Conservation (phyloP, 2,888 invertebrate genomes). For the Cephus pulcher region DNA sequence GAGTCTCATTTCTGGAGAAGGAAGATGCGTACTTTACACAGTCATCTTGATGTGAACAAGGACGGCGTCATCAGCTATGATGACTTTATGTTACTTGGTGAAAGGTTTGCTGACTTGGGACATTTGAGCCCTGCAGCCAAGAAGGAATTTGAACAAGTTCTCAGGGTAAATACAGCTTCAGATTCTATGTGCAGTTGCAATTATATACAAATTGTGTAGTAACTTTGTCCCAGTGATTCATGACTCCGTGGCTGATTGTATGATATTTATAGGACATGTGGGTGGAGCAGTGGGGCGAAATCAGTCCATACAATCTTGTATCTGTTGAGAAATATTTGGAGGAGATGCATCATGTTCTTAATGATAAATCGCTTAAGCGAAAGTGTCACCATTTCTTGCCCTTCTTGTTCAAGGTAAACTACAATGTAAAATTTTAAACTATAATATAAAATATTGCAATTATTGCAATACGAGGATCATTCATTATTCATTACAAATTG, state of each 20-base stretch:
- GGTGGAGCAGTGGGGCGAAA: conserved; percentile 87
- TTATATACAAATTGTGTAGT: conserved; percentile 1
- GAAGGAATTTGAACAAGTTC: conserved; percentile 77
- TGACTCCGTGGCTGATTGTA: background rate
- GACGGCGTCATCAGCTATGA: conserved; percentile 87
- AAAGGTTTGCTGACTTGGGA: conserved; percentile 81
- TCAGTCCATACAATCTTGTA: conserved; percentile 84
- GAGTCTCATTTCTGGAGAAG: conserved; percentile 81
- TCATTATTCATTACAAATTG: background rate
- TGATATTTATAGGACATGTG: conserved; percentile 74
- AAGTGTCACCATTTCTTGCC: conserved; percentile 84
- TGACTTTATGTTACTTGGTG: conserved; percentile 80
- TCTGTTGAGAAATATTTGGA: conserved; percentile 85
- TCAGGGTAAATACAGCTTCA: conserved; percentile 70
- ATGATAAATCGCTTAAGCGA: conserved; percentile 79
- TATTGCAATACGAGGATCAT: background rate
- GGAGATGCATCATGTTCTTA: conserved; percentile 85
- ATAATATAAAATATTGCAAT: conserved; percentile 9
- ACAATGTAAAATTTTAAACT: conserved; percentile 55
- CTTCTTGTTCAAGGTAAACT: conserved; percentile 80
- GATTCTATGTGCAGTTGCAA: background rate
- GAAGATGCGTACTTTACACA: conserved; percentile 88
- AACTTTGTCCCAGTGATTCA: background rate
- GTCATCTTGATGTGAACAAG: conserved; percentile 85
- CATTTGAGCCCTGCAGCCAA: conserved; percentile 77